A percentile compares a stretch with the other conserved stretches of the same genome.
These are phyloP conservation scores for Cataglyphis hispanica DNA, from an alignment of 1,140 invertebrate genomes.

Conservation along the genomic window DNA sequence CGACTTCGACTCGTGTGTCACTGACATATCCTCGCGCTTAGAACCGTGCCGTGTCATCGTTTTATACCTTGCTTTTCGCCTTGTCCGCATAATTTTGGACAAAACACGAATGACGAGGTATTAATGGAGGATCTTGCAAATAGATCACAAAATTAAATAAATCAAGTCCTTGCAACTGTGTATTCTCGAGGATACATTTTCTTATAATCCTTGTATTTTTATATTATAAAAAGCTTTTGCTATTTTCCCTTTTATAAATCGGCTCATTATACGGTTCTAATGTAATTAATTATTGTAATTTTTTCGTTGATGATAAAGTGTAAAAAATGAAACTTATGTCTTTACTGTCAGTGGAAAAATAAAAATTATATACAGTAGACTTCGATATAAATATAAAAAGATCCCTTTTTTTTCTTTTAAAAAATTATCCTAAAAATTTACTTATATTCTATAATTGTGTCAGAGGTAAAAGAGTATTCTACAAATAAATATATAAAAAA, in stretches of 20 bases:
- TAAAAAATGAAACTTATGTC: background rate
- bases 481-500: background rate
- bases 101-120: slow-evolving; percentile 49
- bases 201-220: background rate
- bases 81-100: slow-evolving; percentile 34
- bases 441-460: background rate
- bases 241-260: slow-evolving; percentile 2
- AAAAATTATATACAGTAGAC: background rate
- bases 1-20: slow-evolving; percentile 73
- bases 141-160: background rate
- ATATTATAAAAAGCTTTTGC: background rate
- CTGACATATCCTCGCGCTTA: slow-evolving; percentile 61
- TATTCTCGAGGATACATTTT: background rate
- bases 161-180: background rate
- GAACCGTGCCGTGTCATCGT: slow-evolving; percentile 8
- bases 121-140: slow-evolving; percentile 14
- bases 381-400: background rate
- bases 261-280: background rate
- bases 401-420: no score
- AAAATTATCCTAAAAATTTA: background rate
- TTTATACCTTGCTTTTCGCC: slow-evolving; percentile 24
- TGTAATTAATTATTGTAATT: background rate
- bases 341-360: background rate
- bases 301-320: background rate
- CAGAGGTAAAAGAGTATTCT: background rate